Conservation (phyloP, 2,888 invertebrate genomes). For the Argyresthia albistria region DNA sequence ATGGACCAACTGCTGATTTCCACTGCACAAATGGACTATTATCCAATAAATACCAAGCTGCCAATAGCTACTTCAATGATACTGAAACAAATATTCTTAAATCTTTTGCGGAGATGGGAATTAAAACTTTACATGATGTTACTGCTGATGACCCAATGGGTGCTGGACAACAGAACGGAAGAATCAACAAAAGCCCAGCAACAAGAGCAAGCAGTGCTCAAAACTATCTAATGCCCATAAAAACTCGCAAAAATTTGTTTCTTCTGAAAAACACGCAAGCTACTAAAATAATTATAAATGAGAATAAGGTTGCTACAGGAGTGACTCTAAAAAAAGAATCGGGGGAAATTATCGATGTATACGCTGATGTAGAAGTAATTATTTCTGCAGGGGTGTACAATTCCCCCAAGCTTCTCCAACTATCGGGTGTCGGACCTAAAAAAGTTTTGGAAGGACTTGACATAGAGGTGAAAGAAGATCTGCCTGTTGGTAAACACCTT, state of each 20-base stretch:
- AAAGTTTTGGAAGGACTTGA: conserved; percentile 25
- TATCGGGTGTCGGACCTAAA: conserved; percentile 49
- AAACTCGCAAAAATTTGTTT: conserved; percentile 9
- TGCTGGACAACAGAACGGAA: conserved; percentile 2
- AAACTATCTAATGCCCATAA: conserved; percentile 4
- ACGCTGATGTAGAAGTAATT: conserved; percentile 42
- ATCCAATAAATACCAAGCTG: not conserved
- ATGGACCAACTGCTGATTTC: conserved; percentile 3
- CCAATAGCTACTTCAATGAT: not conserved
- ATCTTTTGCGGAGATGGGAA: conserved; percentile 5
- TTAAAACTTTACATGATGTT: conserved; percentile 1
- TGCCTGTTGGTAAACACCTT: conserved; percentile 45
- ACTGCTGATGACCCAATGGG: conserved; percentile 6
- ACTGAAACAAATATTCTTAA: not conserved
- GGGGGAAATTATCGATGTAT: conserved; percentile 10
- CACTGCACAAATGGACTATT: conserved; percentile 7
- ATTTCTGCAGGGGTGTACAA: conserved; percentile 43
- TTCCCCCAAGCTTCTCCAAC: conserved; percentile 43
- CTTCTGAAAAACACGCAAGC: conserved; percentile 9
- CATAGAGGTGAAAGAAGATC: conserved; percentile 30
- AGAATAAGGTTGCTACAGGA: conserved; percentile 8
- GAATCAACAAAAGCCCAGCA: conserved; percentile 11
- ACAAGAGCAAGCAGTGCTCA: conserved; percentile 23
- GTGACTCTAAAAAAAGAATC: conserved; percentile 4
- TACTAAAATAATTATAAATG: conserved; percentile 10